Base-by-base conservation (phyloP, 2,113 vertebrate species). In the Onychostruthus taczanowskii region DNA sequence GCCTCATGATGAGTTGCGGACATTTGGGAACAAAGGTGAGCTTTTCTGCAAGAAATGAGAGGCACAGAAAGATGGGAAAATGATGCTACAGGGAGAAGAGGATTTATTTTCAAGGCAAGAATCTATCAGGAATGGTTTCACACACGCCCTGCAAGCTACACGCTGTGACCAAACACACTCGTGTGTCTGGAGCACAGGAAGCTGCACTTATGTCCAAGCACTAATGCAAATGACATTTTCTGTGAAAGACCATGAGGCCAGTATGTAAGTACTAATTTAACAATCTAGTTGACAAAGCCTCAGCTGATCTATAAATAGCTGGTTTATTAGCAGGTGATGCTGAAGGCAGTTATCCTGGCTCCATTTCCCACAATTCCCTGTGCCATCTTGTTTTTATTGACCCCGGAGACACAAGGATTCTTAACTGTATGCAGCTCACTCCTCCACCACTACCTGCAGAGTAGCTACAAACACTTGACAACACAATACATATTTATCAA, bases 181-280 rank as follows among this genome's bases (percentile, higher is more conserved):
- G 0, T 27, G 73, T 50, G 61, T 19, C 35, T 35, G 79, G 50
- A 90, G 82, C 91, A 52, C 35, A 33, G 56, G 58, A 86, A 86
- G 69, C 61, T 4, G 5, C 56, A 15, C 49, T 84, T 84, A 69
- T 9, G 49, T 52, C 89, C 93, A 62, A 77, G 82, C 77, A 69
- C 62, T 58, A 85, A 96, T 19, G 75, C 81, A 97, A 97, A 96
- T 56, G 75, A 95, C 89, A 94, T 94, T 93, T 95, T 88, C 86
- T 77, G 70, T 66, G 84, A 66, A 95, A 94, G 61, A 89, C 92
- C 96, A 76, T 22, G 73, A 86, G 78, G 68, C 47, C 49, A 59
- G 68, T 81, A 88, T 86, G 96, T 70, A 97, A 97, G 97, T 95
- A 96, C 73, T 96, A 93, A 96, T 97, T 95, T 93, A 94, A 83